Evolutionary conservation across 2,888 invertebrate genomes (phyloP).

Genomic region (Machimus rusticus): DNA sequence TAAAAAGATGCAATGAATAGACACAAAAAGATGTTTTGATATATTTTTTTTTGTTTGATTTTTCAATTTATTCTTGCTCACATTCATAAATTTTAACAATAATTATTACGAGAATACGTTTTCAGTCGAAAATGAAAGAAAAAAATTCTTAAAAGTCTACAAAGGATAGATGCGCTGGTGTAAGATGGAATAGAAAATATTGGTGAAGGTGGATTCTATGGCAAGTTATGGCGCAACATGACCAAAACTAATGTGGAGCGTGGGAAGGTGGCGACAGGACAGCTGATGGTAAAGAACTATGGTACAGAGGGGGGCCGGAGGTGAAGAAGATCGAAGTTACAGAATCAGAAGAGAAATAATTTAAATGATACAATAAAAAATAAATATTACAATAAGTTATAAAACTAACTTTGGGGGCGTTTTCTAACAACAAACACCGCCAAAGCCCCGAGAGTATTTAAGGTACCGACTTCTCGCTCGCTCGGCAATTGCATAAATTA

Average conservation of each 20-base stretch:
- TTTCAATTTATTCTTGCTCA: slow-evolving; percentile 2
- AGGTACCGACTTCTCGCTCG: slow-evolving; percentile 43
- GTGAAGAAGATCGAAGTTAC: background rate
- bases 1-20: background rate
- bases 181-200: background rate
- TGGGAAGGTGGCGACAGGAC: background rate
- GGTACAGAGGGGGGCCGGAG: background rate
- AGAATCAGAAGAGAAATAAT: slow-evolving; percentile 15
- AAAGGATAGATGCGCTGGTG: slow-evolving; percentile 14
- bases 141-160: slow-evolving; percentile 38
- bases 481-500: slow-evolving; percentile 26
- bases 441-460: slow-evolving; percentile 47
- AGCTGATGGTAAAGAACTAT: background rate
- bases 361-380: slow-evolving; percentile 41
- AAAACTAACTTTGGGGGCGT: slow-evolving; percentile 41
- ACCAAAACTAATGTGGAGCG: slow-evolving; percentile 23
- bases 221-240: slow-evolving; percentile 45
- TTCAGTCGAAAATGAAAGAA: slow-evolving; percentile 45
- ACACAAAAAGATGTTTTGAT: background rate
- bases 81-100: slow-evolving; percentile 7
- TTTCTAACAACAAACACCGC: slow-evolving; percentile 19
- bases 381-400: slow-evolving; percentile 48
- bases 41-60: background rate
- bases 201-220: slow-evolving; percentile 34
- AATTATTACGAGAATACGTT: slow-evolving; percentile 37